These are phyloP conservation scores for Synanthedon myopaeformis DNA, from an alignment of 2,888 invertebrate species.

Conservation along the genomic window DNA sequence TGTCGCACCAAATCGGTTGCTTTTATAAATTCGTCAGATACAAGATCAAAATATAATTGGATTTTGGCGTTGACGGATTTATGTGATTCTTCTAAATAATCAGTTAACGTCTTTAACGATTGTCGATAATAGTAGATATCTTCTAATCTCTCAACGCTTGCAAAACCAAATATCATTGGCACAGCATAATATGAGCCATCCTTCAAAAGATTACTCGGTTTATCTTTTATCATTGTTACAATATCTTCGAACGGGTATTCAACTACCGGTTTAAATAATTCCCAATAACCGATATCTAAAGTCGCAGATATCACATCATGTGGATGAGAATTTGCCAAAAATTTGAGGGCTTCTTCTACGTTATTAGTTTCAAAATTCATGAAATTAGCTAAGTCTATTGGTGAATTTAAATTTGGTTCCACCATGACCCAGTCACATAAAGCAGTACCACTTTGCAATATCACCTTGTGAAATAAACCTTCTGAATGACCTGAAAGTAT, in stretches of 20 bases:
- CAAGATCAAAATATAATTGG: not conserved
- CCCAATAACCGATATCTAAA: constrained; percentile 1
- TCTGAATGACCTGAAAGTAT: constrained; percentile 22
- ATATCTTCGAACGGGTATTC: constrained; percentile 2
- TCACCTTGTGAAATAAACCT: constrained; percentile 25
- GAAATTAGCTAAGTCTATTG: constrained; percentile 23
- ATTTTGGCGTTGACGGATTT: not conserved
- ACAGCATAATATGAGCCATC: not conserved
- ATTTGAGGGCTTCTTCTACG: constrained; percentile 19
- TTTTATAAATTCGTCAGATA: not conserved
- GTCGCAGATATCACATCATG: constrained; percentile 1
- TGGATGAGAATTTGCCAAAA: constrained; percentile 5
- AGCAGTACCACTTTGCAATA: constrained; percentile 31
- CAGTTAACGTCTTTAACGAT: constrained; percentile 7
- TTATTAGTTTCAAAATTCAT: constrained; percentile 19
- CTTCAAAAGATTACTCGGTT: constrained; percentile 1
- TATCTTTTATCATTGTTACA: constrained; percentile 3
- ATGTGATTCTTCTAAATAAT: not conserved
- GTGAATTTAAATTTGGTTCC: constrained; percentile 19
- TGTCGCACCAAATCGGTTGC: not conserved
- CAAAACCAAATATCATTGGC: constrained; percentile 4
- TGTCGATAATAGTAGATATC: constrained; percentile 5
- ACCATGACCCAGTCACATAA: constrained; percentile 16
- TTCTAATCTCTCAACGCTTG: constrained; percentile 1
- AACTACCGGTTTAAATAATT: constrained; percentile 2